Percentiles rank a stretch among this genome's conserved stretches.
These are phyloP conservation scores for Zaprionus gabonicus DNA, from an alignment of 1,140 invertebrate species.

Conservation along the genomic window DNA sequence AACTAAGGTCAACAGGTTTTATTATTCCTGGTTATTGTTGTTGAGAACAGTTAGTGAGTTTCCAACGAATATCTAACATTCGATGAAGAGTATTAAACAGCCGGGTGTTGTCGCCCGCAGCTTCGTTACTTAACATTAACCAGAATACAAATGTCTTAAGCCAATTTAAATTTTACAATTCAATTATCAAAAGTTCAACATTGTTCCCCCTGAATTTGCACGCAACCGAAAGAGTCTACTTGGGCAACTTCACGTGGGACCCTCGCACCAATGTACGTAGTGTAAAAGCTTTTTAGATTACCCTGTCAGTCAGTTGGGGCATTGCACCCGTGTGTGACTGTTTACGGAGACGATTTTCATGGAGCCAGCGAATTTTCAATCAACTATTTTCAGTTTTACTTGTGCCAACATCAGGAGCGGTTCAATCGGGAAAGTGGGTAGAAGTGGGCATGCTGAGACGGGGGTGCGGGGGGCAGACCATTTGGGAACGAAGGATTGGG, in stretches of 20 bases:
- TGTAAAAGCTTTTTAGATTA: conserved; percentile 76
- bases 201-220: neutral
- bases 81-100: too few relatives aligned
- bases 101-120: too few relatives aligned
- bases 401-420: conserved; percentile 20
- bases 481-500: neutral
- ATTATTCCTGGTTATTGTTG: too few relatives aligned
- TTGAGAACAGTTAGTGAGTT: too few relatives aligned
- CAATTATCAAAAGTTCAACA: too few relatives aligned
- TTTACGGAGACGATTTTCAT: conserved; percentile 61
- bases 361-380: conserved; percentile 58
- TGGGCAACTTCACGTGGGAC: conserved; percentile 6
- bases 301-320: conserved; percentile 64
- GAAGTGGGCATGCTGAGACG: neutral
- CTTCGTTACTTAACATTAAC: too few relatives aligned
- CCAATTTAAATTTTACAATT: too few relatives aligned
- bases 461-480: neutral
- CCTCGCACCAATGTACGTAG: conserved; percentile 12
- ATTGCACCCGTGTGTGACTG: conserved; percentile 71
- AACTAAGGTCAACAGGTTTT: too few relatives aligned
- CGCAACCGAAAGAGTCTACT: neutral
- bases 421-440: neutral
- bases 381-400: conserved; percentile 39
- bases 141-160: too few relatives aligned
- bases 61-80: too few relatives aligned